Percentiles rank a stretch among this genome's conserved stretches.
phyloP scores from a whole-genome alignment of 2,113 vertebrate genomes.

The Anarrhichthys ocellatus region DNA sequence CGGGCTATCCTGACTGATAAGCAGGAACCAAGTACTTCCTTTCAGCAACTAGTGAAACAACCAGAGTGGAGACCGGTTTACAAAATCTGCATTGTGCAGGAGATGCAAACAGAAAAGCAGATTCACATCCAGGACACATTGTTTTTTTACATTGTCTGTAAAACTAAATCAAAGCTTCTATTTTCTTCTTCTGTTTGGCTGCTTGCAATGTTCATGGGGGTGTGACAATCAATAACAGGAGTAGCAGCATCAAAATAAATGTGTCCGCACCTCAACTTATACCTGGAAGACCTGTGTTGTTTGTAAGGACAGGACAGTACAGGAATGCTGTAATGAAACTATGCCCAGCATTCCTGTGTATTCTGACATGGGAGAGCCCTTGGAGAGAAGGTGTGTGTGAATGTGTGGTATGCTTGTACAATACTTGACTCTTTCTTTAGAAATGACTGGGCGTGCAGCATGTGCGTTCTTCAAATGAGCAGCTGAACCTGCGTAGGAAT shows the following conservation, averaged over 20 bases:
- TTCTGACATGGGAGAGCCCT: constrained; percentile 52
- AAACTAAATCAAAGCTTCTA: constrained; percentile 23
- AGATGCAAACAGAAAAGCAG: constrained; percentile 15
- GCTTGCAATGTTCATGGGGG: constrained; percentile 18
- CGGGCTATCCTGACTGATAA: background rate
- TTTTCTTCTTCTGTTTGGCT: constrained; percentile 25
- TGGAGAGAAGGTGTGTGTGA: constrained; percentile 41
- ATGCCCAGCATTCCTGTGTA: constrained; percentile 56
- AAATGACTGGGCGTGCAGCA: constrained; percentile 47
- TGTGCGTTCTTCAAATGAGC: constrained; percentile 33
- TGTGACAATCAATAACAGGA: constrained; percentile 15
- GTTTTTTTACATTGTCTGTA: constrained; percentile 15
- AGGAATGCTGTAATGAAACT: constrained; percentile 64
- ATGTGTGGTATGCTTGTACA: constrained; percentile 59
- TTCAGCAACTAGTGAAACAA: constrained; percentile 16
- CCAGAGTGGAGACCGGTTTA: constrained; percentile 23
- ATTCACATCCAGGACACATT: constrained; percentile 7
- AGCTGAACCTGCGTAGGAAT: constrained; percentile 53
- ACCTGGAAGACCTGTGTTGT: constrained; percentile 35
- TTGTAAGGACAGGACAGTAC: constrained; percentile 56
- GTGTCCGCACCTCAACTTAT: constrained; percentile 43
- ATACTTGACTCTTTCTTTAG: constrained; percentile 59
- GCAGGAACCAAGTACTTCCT: constrained; percentile 6
- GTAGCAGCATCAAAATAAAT: constrained; percentile 16
- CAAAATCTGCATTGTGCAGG: constrained; percentile 26